A percentile compares a stretch with the other conserved stretches of the same genome.
Evolutionary conservation across 2,888 invertebrate species (phyloP).

Genomic region (Andrena dorsata): DNA sequence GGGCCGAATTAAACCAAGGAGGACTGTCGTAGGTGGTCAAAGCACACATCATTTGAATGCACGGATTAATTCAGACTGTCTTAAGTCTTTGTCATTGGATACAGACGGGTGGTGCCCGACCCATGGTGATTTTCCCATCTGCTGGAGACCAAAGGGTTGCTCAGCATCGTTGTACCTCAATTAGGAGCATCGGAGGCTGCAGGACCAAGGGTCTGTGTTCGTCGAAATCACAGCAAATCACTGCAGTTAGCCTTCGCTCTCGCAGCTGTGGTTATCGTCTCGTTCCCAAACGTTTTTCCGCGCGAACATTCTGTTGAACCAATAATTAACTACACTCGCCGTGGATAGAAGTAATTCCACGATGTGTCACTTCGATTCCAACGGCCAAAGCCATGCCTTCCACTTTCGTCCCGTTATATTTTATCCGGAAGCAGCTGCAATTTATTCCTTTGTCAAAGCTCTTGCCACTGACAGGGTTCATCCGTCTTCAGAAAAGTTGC

Average conservation of each 20-base stretch:
- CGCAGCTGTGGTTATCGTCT: background rate
- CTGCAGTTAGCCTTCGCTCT: background rate
- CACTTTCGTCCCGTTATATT: background rate
- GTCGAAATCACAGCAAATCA: constrained; percentile 5
- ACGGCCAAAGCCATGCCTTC: too few species aligned
- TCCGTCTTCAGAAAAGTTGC: constrained; percentile 8
- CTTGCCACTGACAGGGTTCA: constrained; percentile 14
- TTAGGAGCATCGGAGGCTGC: constrained; percentile 19
- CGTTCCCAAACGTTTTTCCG: background rate
- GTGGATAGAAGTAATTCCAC: background rate
- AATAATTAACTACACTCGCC: constrained; percentile 11
- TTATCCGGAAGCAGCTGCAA: background rate
- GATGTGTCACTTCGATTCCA: background rate
- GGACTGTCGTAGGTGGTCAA: background rate
- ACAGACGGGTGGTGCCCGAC: background rate
- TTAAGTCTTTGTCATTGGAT: constrained; percentile 20
- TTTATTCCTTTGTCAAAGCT: constrained; percentile 28
- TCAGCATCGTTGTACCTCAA: constrained; percentile 17
- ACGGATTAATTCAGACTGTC: constrained; percentile 7
- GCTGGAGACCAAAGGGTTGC: constrained; percentile 26
- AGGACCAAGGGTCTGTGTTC: background rate
- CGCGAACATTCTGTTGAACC: background rate
- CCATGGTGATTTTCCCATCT: constrained; percentile 6
- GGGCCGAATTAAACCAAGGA: background rate
- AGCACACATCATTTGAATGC: background rate